Base-by-base conservation (phyloP, 2,888 invertebrate species). In the Ectobius pallidus region DNA sequence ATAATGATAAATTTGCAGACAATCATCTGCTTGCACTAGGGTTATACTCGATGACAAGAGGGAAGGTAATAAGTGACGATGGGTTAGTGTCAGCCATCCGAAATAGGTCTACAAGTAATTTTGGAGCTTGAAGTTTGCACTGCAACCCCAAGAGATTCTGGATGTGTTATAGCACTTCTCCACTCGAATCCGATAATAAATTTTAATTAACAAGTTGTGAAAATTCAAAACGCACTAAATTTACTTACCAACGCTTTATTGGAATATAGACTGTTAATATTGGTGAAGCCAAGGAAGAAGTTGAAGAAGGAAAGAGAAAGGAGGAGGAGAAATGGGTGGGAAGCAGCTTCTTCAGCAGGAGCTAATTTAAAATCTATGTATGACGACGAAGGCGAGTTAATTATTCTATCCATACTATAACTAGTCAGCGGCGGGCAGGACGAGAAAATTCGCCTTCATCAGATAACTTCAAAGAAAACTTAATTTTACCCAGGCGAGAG, bases 401-500 rank as follows among this genome's bases (percentile, higher is more conserved):
- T 65, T 65, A 65, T 65, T 65, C 65, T 34, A 62, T 62, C 39
- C 62, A 58, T 39, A 39, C 30, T 62, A 62, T 62, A 62, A 39
- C 44, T 65, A 65, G 65, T 46, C 58, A 25, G 30, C 32, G 4
- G 30, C 27, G 44, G 27, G 44, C 25, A 46, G n/a, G 44, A 44
- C 22, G 49, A 49, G 27, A 52, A 63, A 58, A 70, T 70, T 70
- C 61, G 46, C 70, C 49, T 70, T 62, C 70, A 70, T 70, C 70
- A 62, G 62, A 63, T 62, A 63, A 71, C 71, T 71, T 71, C 71
- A 71, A 63, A 71, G 71, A 71, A 61, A 65, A 71, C 71, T 71
- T 49, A 62, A 71, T 63, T 71, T 71, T 63, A 71, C 49, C 52
- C 39, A 62, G 61, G 63, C 55, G 55, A 70, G 70, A 58, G 58